These are phyloP conservation scores for Rhodinocichla rosea DNA, from an alignment of 2,113 vertebrate genomes.

Conservation along the genomic window DNA sequence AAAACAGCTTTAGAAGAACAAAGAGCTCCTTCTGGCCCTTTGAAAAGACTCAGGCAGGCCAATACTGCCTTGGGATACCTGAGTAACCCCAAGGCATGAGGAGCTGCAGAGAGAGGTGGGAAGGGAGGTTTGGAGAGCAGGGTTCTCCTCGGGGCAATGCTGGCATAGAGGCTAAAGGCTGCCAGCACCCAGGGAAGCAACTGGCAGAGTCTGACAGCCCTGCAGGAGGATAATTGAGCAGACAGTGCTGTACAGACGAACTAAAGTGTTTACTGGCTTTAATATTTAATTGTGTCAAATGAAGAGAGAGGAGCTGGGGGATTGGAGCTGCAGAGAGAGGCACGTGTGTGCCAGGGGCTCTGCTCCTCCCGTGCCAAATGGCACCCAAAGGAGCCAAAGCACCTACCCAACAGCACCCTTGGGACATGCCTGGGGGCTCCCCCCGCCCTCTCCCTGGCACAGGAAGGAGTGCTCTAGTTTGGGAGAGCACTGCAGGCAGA, in stretches of 20 bases:
- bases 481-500: background rate
- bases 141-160: accelerated
- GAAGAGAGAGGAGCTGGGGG: slow-evolving; percentile 40
- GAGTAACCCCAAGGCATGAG: background rate
- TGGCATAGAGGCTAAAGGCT: background rate
- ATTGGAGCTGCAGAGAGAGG: background rate
- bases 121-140: background rate
- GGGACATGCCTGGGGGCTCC: background rate
- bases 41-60: background rate
- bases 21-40: background rate
- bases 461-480: accelerated
- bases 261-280: slow-evolving; percentile 65
- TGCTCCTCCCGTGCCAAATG: background rate
- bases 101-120: background rate
- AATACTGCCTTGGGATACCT: background rate
- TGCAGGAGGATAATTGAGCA: slow-evolving; percentile 54
- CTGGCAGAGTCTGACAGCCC: slow-evolving; percentile 1
- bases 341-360: background rate
- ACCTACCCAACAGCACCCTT: background rate
- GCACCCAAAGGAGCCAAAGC: background rate
- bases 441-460: background rate
- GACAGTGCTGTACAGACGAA: slow-evolving; percentile 30
- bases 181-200: slow-evolving; percentile 22
- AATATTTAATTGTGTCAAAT: slow-evolving; percentile 72
- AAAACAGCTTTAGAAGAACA: background rate